These are phyloP conservation scores for Brenthis daphne DNA, from an alignment of 2,888 invertebrate species.

Conservation along the genomic window DNA sequence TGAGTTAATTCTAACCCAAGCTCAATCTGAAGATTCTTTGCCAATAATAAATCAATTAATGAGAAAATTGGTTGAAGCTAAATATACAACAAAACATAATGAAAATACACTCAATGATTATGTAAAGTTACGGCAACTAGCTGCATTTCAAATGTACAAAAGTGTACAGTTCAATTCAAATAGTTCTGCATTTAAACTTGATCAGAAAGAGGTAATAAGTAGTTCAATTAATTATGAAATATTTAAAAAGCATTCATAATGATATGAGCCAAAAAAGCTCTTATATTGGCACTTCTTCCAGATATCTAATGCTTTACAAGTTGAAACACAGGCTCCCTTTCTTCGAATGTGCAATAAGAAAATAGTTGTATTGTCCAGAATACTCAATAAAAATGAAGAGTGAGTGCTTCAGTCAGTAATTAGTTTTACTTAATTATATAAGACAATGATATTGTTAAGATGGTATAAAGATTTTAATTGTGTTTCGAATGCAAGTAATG, in stretches of 20 bases:
- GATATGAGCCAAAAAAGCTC: neutral
- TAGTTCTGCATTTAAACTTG: constrained; percentile 49
- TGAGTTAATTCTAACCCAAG: constrained; percentile 31
- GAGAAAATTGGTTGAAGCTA: constrained; percentile 62
- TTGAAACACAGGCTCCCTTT: constrained; percentile 52
- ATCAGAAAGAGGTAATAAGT: constrained; percentile 48
- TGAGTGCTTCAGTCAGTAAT: constrained; percentile 50
- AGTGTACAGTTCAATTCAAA: constrained; percentile 51
- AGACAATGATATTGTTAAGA: too few relatives aligned
- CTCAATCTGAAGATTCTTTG: constrained; percentile 45
- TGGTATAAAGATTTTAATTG: too few relatives aligned
- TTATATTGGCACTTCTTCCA: constrained; percentile 44
- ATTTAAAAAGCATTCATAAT: neutral
- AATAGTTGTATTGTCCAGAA: constrained; percentile 53
- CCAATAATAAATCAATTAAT: constrained; percentile 55
- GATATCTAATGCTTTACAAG: constrained; percentile 50
- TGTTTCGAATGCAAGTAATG: too few relatives aligned
- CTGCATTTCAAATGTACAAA: constrained; percentile 54
- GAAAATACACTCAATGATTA: constrained; percentile 54
- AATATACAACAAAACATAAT: constrained; percentile 57
- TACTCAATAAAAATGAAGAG: constrained; percentile 54
- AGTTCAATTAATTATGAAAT: neutral
- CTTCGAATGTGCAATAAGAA: constrained; percentile 63
- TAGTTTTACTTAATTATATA: neutral
- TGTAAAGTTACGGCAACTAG: constrained; percentile 54